These are phyloP conservation scores for Archaeoteleia sp. DNA, from an alignment of 2,888 invertebrate genomes.

Conservation along the genomic window DNA sequence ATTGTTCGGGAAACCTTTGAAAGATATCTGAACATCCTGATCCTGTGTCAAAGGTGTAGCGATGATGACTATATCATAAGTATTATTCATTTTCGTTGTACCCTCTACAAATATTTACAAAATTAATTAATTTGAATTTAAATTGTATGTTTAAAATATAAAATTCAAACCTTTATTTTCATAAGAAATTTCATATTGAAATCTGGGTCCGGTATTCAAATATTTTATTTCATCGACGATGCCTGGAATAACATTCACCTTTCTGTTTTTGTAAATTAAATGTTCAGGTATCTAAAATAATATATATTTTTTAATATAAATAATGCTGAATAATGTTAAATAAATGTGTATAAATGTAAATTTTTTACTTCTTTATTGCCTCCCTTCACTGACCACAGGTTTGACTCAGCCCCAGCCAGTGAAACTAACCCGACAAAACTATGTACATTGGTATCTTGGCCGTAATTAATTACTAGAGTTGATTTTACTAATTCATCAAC, in stretches of 20 bases:
- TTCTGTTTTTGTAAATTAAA: slow-evolving; percentile 63
- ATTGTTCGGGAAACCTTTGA: too few species aligned
- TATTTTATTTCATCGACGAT: too few species aligned
- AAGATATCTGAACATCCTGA: too few species aligned
- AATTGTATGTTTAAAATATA: background rate
- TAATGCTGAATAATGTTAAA: background rate
- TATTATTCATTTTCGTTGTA: slow-evolving; percentile 51
- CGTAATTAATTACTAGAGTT: slow-evolving; percentile 78
- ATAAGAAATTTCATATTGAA: slow-evolving; percentile 61
- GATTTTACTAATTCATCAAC: slow-evolving; percentile 78
- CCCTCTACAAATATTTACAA: slow-evolving; percentile 55
- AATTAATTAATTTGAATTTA: slow-evolving; percentile 9
- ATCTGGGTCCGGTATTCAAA: too few species aligned
- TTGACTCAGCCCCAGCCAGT: slow-evolving; percentile 76
- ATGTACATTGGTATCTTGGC: slow-evolving; percentile 77
- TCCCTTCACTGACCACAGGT: slow-evolving; percentile 78
- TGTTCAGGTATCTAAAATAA: slow-evolving; percentile 65
- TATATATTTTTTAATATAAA: background rate
- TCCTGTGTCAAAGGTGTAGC: slow-evolving; percentile 77
- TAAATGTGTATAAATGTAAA: slow-evolving; percentile 3
- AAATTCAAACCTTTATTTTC: background rate
- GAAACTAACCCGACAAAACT: slow-evolving; percentile 76
- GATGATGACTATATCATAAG: slow-evolving; percentile 78
- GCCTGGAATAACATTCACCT: slow-evolving; percentile 59
- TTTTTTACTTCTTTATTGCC: slow-evolving; percentile 77